Evolutionary conservation across 2,797 vertebrate genomes (phyloP).

Genomic region (Parauchenoglanis ngamensis): DNA sequence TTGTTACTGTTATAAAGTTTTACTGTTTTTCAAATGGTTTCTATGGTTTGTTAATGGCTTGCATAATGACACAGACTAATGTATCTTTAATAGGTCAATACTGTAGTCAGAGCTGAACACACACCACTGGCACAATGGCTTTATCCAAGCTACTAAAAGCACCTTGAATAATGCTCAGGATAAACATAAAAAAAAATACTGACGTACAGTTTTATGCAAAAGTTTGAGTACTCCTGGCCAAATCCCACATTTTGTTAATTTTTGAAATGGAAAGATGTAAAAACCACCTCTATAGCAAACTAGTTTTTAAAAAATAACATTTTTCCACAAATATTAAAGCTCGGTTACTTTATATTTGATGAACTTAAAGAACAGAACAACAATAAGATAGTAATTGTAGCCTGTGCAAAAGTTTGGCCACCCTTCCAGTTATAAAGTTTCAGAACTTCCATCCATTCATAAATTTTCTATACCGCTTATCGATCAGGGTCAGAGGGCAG

Average conservation of each 20-base stretch:
- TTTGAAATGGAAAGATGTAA: neutral
- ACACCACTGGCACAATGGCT: neutral
- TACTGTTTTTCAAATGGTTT: neutral
- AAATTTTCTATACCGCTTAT: too few species aligned
- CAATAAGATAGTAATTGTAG: too few species aligned
- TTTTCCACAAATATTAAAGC: too few species aligned
- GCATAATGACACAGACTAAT: neutral
- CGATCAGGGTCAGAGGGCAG: too few species aligned
- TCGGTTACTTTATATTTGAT: neutral
- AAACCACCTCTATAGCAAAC: neutral
- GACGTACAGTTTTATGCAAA: neutral
- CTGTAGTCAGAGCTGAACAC: neutral
- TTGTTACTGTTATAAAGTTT: neutral
- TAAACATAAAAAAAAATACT: neutral
- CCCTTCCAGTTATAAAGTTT: too few species aligned
- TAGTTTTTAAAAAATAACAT: neutral
- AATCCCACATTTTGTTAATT: neutral
- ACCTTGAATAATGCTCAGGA: neutral
- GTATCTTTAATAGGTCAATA: neutral
- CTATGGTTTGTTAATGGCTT: neutral
- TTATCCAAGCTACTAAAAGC: neutral
- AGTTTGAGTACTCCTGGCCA: neutral
- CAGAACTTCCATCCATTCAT: neutral
- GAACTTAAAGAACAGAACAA: neutral
- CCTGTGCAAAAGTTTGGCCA: too few species aligned